phyloP scores from a whole-genome alignment of 2,113 vertebrate genomes.

The Athene cunicularia region DNA sequence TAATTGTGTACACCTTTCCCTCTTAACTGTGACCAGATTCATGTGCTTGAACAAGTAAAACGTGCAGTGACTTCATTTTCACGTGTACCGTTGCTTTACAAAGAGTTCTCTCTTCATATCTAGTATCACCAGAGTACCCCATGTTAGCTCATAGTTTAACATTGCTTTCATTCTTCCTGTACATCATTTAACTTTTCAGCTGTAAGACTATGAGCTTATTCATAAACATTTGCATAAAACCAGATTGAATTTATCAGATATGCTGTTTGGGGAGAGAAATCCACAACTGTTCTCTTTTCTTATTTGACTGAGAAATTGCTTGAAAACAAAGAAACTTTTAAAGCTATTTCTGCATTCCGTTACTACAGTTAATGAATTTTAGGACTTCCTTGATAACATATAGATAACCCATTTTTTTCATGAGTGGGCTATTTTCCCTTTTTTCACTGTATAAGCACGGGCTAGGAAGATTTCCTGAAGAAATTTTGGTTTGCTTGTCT shows the following conservation, averaged over 20 bases:
- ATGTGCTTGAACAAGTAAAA: background rate
- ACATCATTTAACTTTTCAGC: background rate
- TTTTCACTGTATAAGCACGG: background rate
- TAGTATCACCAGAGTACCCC: background rate
- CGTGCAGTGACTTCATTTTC: background rate
- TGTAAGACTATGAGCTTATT: background rate
- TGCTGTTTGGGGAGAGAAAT: background rate
- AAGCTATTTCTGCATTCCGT: background rate
- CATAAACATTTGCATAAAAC: background rate
- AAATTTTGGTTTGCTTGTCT: background rate
- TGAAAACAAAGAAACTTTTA: background rate
- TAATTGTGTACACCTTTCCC: background rate
- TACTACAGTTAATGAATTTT: background rate
- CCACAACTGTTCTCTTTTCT: background rate
- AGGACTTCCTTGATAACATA: background rate
- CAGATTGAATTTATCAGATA: background rate
- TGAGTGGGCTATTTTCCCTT: background rate
- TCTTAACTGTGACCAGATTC: background rate
- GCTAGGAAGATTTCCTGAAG: background rate
- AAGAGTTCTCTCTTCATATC: background rate
- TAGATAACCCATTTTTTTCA: background rate
- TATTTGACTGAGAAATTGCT: constrained; percentile 1
- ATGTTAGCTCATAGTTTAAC: background rate
- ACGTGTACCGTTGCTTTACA: background rate
- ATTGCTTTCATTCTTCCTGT: background rate